Conservation (phyloP, 1,140 invertebrate species). For the Heliconius himera region DNA sequence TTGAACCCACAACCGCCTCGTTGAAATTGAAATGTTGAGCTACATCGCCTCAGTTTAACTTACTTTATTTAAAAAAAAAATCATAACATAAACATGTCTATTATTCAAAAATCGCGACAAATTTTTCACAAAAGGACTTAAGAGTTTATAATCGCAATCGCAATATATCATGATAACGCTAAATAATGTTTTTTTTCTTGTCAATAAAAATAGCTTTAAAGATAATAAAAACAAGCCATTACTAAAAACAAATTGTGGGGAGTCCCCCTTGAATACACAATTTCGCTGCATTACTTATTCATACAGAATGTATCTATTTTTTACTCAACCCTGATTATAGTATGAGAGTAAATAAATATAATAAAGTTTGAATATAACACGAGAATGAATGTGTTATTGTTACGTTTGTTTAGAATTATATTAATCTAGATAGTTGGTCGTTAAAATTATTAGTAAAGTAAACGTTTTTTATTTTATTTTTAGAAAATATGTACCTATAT, state of each 20-base stretch:
- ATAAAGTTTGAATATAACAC: neutral
- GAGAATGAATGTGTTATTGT: neutral
- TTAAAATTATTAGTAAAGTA: too few relatives aligned
- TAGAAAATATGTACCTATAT: too few relatives aligned
- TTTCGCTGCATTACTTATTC: conserved; percentile 20
- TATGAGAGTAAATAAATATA: neutral
- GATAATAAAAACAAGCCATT: conserved; percentile 15
- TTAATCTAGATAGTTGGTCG: too few relatives aligned
- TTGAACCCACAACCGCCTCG: neutral
- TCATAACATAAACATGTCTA: too few relatives aligned
- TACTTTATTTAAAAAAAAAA: too few relatives aligned
- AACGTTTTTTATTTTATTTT: too few relatives aligned
- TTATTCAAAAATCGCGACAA: too few relatives aligned
- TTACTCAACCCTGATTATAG: conserved; percentile 15
- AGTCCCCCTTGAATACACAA: conserved; percentile 21
- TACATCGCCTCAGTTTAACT: too few relatives aligned
- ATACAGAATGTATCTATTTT: conserved; percentile 21
- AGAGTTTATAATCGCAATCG: neutral
- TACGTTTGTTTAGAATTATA: neutral
- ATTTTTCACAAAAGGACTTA: neutral
- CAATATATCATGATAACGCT: neutral
- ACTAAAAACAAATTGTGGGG: conserved; percentile 20
- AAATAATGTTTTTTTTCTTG: neutral
- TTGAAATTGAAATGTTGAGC: too few relatives aligned
- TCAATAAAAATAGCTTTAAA: conserved; percentile 23